Percentiles rank a stretch among this genome's conserved stretches.
phyloP scores from a whole-genome alignment of 2,888 invertebrate species.

The Drosophila maculinotata region DNA sequence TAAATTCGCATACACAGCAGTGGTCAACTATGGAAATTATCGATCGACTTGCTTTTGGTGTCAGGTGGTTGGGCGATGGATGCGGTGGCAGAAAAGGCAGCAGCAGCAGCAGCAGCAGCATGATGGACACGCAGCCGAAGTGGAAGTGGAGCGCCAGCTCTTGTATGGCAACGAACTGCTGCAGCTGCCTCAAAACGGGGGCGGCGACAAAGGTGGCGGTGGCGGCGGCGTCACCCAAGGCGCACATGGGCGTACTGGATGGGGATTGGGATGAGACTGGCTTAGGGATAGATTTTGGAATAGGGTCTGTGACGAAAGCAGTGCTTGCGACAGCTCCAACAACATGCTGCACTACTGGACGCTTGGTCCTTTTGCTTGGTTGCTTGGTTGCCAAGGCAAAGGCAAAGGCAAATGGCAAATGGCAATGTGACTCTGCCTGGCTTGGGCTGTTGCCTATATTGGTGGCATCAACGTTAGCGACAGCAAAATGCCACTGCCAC shows the following conservation, averaged over 20 bases:
- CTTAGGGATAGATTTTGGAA: conserved; percentile 55
- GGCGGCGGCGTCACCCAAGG: conserved; percentile 77
- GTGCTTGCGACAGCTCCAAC: conserved; percentile 49
- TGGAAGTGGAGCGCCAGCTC: conserved; percentile 49
- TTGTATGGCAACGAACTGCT: conserved; percentile 65
- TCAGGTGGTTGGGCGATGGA: conserved; percentile 81
- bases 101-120: conserved; percentile 47
- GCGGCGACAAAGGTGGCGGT: no score
- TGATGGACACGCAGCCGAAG: conserved; percentile 74
- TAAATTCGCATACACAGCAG: conserved; percentile 83
- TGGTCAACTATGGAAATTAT: conserved; percentile 85
- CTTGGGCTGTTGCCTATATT: conserved; percentile 49
- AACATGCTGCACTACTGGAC: conserved; percentile 45
- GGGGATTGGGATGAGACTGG: conserved; percentile 30
- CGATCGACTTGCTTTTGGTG: conserved; percentile 85
- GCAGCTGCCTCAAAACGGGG: conserved; percentile 51
- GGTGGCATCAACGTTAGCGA: conserved; percentile 66
- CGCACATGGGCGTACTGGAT: conserved; percentile 59
- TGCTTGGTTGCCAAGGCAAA: conserved; percentile 44
- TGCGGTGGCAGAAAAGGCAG: conserved; percentile 63
- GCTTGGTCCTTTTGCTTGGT: conserved; percentile 25
- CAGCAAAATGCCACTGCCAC: conserved; percentile 61
- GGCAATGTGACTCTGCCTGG: conserved; percentile 48
- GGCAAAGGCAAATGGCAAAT: conserved; percentile 16
- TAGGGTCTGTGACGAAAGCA: conserved; percentile 38